phyloP scores from a whole-genome alignment of 2,797 vertebrate genomes.

The Agapornis canus region DNA sequence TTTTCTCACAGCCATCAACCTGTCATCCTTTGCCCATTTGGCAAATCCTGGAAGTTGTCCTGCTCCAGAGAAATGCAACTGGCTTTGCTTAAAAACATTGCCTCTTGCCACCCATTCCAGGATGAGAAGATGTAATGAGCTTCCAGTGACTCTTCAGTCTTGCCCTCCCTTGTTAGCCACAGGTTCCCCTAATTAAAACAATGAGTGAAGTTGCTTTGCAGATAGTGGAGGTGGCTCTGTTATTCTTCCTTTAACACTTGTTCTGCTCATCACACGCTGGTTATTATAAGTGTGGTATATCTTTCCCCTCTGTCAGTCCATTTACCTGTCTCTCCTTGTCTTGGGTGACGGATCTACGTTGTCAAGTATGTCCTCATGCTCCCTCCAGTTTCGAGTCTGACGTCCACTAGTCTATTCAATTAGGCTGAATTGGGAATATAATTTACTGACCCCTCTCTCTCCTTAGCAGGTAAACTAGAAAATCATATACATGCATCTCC shows the following conservation, averaged over 20 bases:
- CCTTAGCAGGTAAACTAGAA: slow-evolving; percentile 70
- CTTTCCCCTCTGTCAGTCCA: neutral
- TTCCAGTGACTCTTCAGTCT: neutral
- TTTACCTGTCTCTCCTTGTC: slow-evolving; percentile 34
- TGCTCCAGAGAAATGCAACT: neutral
- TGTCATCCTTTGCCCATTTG: neutral
- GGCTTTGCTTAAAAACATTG: neutral
- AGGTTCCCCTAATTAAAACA: slow-evolving; percentile 25
- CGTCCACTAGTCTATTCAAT: slow-evolving; percentile 56
- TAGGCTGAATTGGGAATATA: slow-evolving; percentile 57
- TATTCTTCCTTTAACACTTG: neutral
- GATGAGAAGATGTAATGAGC: neutral
- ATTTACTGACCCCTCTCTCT: slow-evolving; percentile 64
- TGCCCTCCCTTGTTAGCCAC: neutral
- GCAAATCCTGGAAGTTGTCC: slow-evolving; percentile 9
- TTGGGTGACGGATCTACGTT: neutral
- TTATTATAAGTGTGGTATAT: neutral
- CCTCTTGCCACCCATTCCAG: slow-evolving; percentile 16
- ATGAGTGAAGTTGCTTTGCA: slow-evolving; percentile 15
- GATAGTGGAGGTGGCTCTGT: neutral
- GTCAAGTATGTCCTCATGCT: slow-evolving; percentile 31
- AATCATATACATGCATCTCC: slow-evolving; percentile 66
- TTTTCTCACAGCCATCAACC: neutral
- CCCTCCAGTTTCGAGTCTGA: slow-evolving; percentile 11
- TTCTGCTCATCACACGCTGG: slow-evolving; percentile 2